A percentile compares a stretch with the other conserved stretches of the same genome.
phyloP scores from a whole-genome alignment of 2,888 invertebrate species.

The Vannuccia rotundouncinata region DNA sequence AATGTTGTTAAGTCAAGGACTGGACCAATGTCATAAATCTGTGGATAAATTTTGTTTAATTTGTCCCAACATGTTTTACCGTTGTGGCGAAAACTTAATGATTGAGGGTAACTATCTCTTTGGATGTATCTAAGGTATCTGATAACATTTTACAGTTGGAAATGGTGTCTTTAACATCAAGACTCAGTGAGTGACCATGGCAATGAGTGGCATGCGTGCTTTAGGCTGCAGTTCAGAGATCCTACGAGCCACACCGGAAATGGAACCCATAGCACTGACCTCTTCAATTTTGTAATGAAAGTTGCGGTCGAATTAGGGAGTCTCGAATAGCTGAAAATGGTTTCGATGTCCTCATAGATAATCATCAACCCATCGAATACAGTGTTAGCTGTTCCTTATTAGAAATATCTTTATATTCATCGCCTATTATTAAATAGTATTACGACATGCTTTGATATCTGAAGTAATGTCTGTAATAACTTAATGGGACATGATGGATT shows the following conservation, averaged over 20 bases:
- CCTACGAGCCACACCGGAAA: neutral
- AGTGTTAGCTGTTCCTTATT: no score
- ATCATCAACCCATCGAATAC: no score
- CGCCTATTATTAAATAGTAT: no score
- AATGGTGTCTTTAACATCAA: conserved; percentile 20
- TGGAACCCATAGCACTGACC: conserved; percentile 14
- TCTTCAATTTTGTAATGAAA: conserved; percentile 21
- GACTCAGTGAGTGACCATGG: no score
- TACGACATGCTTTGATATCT: no score
- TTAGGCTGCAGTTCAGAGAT: conserved; percentile 7
- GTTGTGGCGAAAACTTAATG: neutral
- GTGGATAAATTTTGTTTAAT: conserved; percentile 21
- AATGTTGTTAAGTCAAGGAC: neutral
- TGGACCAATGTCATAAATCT: conserved; percentile 1
- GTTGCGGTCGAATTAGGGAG: neutral
- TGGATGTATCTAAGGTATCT: conserved; percentile 20
- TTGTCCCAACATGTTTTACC: conserved; percentile 9
- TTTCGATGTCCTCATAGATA: no score
- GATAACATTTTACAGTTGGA: conserved; percentile 19
- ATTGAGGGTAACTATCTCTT: conserved; percentile 22
- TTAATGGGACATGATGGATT: no score
- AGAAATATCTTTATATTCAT: no score
- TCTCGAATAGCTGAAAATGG: neutral
- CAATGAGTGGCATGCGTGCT: conserved; percentile 14
- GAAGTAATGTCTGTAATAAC: no score